These are phyloP conservation scores for Rhadina sibilatrix DNA, from an alignment of 2,113 vertebrate species.

Conservation along the genomic window DNA sequence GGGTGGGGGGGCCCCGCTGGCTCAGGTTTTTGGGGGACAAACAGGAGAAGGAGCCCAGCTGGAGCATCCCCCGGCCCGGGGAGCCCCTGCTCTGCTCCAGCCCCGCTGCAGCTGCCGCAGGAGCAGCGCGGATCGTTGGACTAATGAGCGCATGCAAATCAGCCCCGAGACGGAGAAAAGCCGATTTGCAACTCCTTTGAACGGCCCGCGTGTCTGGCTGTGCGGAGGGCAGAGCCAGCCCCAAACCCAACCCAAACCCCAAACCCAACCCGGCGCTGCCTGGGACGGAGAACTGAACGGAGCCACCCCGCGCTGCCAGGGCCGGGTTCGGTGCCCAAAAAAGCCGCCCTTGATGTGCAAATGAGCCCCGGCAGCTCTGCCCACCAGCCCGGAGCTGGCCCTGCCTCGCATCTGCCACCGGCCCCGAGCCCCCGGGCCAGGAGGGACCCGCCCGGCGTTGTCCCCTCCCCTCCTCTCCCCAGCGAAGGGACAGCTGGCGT, in stretches of 20 bases:
- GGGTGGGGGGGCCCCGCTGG: rapidly evolving
- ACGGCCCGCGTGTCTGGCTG: neutral
- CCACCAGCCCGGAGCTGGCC: neutral
- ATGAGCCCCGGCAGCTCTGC: neutral
- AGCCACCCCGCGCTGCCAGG: neutral
- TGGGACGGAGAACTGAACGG: rapidly evolving
- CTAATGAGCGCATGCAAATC: neutral
- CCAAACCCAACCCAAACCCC: too few species aligned
- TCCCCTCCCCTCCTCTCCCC: neutral
- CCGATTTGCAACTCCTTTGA: neutral
- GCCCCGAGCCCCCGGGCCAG: neutral
- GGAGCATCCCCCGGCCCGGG: rapidly evolving
- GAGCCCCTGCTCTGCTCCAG: neutral
- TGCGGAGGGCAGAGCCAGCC: neutral
- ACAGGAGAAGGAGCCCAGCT: neutral
- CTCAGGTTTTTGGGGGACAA: neutral
- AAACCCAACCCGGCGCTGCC: neutral
- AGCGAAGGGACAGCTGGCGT: constrained; percentile 42
- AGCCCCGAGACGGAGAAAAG: neutral
- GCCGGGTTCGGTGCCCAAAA: too few species aligned
- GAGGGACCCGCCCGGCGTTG: neutral
- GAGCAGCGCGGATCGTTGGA: neutral
- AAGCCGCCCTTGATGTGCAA: constrained; percentile 54
- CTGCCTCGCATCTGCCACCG: constrained; percentile 54
- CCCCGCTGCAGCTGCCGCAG: neutral